phyloP scores from a whole-genome alignment of 2,888 invertebrate genomes.

The Drosophila neonasuta region DNA sequence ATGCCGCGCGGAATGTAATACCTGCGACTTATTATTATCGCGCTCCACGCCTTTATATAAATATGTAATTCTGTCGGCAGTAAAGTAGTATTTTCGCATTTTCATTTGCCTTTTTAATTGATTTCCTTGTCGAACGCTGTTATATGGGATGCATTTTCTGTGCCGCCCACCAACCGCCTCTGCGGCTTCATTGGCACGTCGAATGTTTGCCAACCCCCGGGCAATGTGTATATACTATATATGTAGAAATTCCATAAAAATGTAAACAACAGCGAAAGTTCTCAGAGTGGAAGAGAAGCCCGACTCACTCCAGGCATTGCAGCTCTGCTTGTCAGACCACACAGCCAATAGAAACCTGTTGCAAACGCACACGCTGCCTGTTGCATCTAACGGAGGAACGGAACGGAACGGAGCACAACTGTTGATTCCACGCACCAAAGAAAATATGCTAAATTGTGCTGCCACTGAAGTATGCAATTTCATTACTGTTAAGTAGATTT shows the following conservation, averaged over 20 bases:
- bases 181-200: conserved; percentile 1
- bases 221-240: conserved; percentile 6
- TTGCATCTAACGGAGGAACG: conserved; percentile 16
- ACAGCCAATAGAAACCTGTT: conserved; percentile 6
- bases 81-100: conserved; percentile 14
- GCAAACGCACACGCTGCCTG: conserved; percentile 9
- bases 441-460: conserved; percentile 36
- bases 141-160: not conserved
- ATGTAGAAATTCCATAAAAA: conserved; percentile 31
- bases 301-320: not conserved
- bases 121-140: conserved; percentile 21
- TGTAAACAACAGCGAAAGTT: conserved; percentile 48
- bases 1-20: not conserved
- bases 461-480: conserved; percentile 44
- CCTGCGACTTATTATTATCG: not conserved
- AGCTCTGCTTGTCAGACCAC: not conserved
- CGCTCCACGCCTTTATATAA: not conserved
- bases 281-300: not conserved
- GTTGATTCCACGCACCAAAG: conserved; percentile 29
- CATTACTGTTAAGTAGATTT: conserved; percentile 35
- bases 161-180: not conserved
- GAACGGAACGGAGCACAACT: conserved; percentile 22
- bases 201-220: not conserved
- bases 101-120: conserved; percentile 38
- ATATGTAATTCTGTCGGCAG: not conserved